A percentile compares a stretch with the other conserved stretches of the same genome.
Conservation (phyloP, 1,140 invertebrate genomes). For the Hyphantria cunea region DNA sequence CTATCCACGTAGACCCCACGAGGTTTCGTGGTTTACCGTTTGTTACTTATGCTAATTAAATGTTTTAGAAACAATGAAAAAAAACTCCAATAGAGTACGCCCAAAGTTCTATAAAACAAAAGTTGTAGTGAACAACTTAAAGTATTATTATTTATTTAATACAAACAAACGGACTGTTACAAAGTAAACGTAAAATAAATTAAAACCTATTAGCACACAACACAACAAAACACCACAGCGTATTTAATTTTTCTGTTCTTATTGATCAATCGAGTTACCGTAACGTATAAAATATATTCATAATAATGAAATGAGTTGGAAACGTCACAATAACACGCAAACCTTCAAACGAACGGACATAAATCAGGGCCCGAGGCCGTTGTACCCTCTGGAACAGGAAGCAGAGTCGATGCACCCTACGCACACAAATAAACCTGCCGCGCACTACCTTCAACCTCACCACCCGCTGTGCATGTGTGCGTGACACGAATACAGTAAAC, state of each 20-base stretch:
- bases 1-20: too few relatives aligned
- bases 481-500: constrained; percentile 65
- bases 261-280: constrained; percentile 34
- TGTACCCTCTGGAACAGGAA: constrained; percentile 73
- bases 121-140: too few relatives aligned
- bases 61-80: too few relatives aligned
- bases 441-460: constrained; percentile 29
- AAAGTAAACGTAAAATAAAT: too few relatives aligned
- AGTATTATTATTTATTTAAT: too few relatives aligned
- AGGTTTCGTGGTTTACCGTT: too few relatives aligned
- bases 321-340: constrained; percentile 75
- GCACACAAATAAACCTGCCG: constrained; percentile 40
- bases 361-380: constrained; percentile 70
- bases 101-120: too few relatives aligned
- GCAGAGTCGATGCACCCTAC: constrained; percentile 75
- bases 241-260: background rate
- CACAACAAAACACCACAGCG: background rate
- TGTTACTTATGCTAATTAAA: too few relatives aligned
- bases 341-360: constrained; percentile 67
- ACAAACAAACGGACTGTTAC: too few relatives aligned
- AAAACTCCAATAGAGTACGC: too few relatives aligned
- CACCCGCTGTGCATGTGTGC: constrained; percentile 39
- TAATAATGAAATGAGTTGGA: constrained; percentile 43
- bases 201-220: constrained; percentile 4
- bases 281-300: constrained; percentile 30